These are phyloP conservation scores for Caretta caretta DNA, from an alignment of 2,113 vertebrate genomes.

Conservation along the genomic window DNA sequence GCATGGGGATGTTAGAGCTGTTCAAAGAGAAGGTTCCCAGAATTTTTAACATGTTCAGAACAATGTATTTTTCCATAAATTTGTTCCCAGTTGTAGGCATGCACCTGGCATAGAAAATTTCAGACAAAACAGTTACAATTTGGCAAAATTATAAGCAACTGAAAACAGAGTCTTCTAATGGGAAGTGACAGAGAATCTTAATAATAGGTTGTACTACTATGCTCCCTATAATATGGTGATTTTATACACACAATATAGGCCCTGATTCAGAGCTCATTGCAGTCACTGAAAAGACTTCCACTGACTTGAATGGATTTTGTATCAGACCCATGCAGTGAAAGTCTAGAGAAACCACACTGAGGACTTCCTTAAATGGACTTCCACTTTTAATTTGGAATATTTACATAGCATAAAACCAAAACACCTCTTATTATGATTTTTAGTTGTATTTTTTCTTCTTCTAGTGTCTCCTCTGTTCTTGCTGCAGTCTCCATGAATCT, in stretches of 20 bases:
- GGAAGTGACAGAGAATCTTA: background rate
- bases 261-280: background rate
- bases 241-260: background rate
- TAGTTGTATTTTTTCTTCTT: background rate
- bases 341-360: background rate
- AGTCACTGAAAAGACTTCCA: background rate
- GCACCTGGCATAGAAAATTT: background rate
- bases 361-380: background rate
- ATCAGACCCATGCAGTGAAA: background rate
- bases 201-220: background rate
- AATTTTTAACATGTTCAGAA: background rate
- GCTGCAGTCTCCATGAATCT: background rate
- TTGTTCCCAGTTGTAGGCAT: background rate
- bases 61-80: background rate
- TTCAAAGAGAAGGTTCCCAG: background rate
- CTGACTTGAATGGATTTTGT: background rate
- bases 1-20: background rate
- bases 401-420: background rate
- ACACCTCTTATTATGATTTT: background rate
- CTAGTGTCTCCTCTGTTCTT: background rate
- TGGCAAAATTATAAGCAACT: background rate
- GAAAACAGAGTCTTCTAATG: background rate
- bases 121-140: background rate
- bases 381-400: background rate
- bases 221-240: background rate